A percentile compares a stretch with the other conserved stretches of the same genome.
These are phyloP conservation scores for Australoheros facetus DNA, from an alignment of 2,797 vertebrate genomes.

Conservation along the genomic window DNA sequence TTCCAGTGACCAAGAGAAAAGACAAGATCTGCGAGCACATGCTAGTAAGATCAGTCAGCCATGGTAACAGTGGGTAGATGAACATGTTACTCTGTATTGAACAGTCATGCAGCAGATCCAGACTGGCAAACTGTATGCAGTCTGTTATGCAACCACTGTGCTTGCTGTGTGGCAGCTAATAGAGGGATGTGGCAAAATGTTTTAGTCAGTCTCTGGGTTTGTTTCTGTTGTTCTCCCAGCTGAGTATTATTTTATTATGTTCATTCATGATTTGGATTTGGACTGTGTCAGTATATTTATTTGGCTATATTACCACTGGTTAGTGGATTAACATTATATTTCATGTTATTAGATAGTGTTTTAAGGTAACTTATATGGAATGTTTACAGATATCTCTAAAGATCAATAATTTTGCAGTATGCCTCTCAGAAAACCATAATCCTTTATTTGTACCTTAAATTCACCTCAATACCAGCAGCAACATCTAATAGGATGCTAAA, in stretches of 20 bases:
- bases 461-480: background rate
- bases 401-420: background rate
- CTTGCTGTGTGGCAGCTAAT: slow-evolving; percentile 20
- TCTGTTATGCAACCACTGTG: slow-evolving; percentile 38
- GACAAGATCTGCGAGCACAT: slow-evolving; percentile 30
- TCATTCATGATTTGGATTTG: background rate
- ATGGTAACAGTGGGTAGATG: slow-evolving; percentile 11
- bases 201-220: background rate
- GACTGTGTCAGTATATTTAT: background rate
- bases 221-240: background rate
- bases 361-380: background rate
- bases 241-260: background rate
- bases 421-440: background rate
- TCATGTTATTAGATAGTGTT: background rate
- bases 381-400: background rate
- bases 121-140: slow-evolving; percentile 3
- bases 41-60: slow-evolving; percentile 22
- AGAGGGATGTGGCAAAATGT: background rate
- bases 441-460: background rate
- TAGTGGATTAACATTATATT: background rate
- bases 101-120: background rate
- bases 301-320: background rate
- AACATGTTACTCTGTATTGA: slow-evolving; percentile 42
- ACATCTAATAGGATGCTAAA: background rate
- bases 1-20: slow-evolving; percentile 10